Base-by-base conservation (phyloP, 2,113 vertebrate species). In the Circaetus cinerascens region DNA sequence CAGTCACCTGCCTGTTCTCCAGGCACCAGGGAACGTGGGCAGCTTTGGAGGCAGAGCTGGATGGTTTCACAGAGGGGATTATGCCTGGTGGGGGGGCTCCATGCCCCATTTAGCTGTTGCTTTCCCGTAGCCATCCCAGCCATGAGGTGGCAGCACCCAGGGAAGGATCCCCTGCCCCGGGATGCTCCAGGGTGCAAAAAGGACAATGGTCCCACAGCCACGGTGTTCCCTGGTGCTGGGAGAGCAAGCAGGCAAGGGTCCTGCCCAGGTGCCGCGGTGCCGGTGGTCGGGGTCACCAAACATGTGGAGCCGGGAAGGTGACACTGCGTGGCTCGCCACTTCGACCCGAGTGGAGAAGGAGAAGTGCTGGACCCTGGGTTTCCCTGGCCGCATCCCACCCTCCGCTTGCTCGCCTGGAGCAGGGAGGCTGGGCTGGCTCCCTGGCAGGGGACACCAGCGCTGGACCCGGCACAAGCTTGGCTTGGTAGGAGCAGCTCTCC, bases 171-270 rank as follows among this genome's bases (percentile, higher is more conserved):
- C 13, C 10, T 9, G 20, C 41, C 57, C 43, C 57, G 5, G 25
- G 48, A 32, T 18, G 29, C 41, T 71, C 50, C 57, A 13, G 17
- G 41, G 41, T 15, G 29, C 32, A 8, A 38, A 15, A 76, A 8
- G 50, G 43, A 45, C 11, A 6, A 11, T 1, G 36, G 19, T 66
- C 59, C 72, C 29, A 57, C n/a, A 55, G 46, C 51, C 32, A 16
- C 4, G 0, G 5, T 2, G 1, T 77, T 53, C 18, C 34, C 56
- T 5, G 34, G 36, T 45, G 27, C 41, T 2, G 0, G 53, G 22
- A 50, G 67, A 41, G 29, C 21, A 10, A 53, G 48, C 17, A 15
- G 40, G 56, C 76, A 64, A 56, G 30, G 27, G 29, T 40, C 40
- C 40, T 40, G 40, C 16, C 67, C 11, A 11, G 15, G 18, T 41